A percentile compares a stretch with the other conserved stretches of the same genome.
phyloP scores from a whole-genome alignment of 2,888 invertebrate genomes.

The Pandemis corylana region DNA sequence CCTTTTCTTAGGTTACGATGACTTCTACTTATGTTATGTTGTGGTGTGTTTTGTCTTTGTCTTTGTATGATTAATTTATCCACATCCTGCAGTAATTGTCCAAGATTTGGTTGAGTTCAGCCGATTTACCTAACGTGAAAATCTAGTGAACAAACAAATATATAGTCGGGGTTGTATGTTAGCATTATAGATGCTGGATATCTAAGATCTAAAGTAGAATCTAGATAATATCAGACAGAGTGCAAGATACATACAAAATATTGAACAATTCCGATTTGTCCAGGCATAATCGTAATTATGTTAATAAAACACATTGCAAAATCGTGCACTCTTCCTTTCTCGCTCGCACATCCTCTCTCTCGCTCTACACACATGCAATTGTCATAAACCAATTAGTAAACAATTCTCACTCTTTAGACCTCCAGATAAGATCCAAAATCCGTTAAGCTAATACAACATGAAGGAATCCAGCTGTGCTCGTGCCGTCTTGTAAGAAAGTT shows the following conservation, averaged over 20 bases:
- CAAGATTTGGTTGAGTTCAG: too few relatives aligned
- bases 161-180: too few relatives aligned
- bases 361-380: slow-evolving; percentile 67
- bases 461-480: slow-evolving; percentile 70
- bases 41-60: too few relatives aligned
- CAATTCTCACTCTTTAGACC: slow-evolving; percentile 63
- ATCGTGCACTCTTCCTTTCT: slow-evolving; percentile 68
- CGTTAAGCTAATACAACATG: slow-evolving; percentile 59
- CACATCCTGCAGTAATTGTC: too few relatives aligned
- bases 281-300: slow-evolving; percentile 71
- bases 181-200: neutral
- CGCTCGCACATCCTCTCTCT: slow-evolving; percentile 60
- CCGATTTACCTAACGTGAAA: too few relatives aligned
- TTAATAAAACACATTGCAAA: slow-evolving; percentile 72
- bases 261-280: slow-evolving; percentile 70
- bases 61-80: too few relatives aligned
- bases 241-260: slow-evolving; percentile 44
- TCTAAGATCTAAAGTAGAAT: too few relatives aligned
- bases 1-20: too few relatives aligned
- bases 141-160: too few relatives aligned
- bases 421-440: slow-evolving; percentile 67
- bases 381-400: slow-evolving; percentile 72
- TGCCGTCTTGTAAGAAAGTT: slow-evolving; percentile 48
- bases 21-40: too few relatives aligned
- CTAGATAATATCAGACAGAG: neutral